A percentile compares a stretch with the other conserved stretches of the same genome.
Conservation (phyloP, 2,113 vertebrate species). For the Triplophysa siluroides region DNA sequence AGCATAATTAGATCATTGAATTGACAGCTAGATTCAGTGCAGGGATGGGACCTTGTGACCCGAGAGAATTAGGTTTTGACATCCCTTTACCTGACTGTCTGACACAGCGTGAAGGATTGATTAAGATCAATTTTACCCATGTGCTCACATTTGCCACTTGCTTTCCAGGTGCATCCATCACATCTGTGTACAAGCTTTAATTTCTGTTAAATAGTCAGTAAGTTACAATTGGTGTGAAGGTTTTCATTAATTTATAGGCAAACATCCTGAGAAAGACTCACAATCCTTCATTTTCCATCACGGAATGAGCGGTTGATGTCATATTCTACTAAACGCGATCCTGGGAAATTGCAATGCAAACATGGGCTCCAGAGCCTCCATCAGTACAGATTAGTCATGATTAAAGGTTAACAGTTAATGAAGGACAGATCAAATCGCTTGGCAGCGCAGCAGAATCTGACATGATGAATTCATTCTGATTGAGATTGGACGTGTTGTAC, state of each 20-base stretch:
- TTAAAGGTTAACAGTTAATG: slow-evolving; percentile 53
- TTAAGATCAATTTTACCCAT: slow-evolving; percentile 53
- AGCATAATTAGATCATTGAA: slow-evolving; percentile 62
- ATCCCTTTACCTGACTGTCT: slow-evolving; percentile 58
- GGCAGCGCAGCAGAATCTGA: slow-evolving; percentile 44
- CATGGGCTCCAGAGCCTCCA: slow-evolving; percentile 40
- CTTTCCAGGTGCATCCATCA: slow-evolving; percentile 44
- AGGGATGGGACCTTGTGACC: slow-evolving; percentile 61
- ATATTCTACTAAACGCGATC: slow-evolving; percentile 26
- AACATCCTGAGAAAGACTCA: slow-evolving; percentile 31
- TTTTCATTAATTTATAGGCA: slow-evolving; percentile 48
- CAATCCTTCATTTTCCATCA: slow-evolving; percentile 46
- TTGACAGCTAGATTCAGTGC: slow-evolving; percentile 65
- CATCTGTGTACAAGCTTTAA: slow-evolving; percentile 38
- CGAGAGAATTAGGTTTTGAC: slow-evolving; percentile 61
- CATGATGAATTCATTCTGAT: slow-evolving; percentile 59
- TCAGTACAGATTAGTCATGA: slow-evolving; percentile 45
- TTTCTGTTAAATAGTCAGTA: slow-evolving; percentile 3
- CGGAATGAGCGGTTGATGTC: slow-evolving; percentile 33
- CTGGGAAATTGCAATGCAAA: slow-evolving; percentile 35
- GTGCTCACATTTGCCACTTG: slow-evolving; percentile 36
- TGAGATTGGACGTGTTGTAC: slow-evolving; percentile 33
- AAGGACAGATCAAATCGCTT: slow-evolving; percentile 53
- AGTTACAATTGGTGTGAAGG: slow-evolving; percentile 48
- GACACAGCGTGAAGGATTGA: slow-evolving; percentile 58